These are phyloP conservation scores for Cheilosia soror DNA, from an alignment of 2,888 invertebrate species.

Conservation along the genomic window DNA sequence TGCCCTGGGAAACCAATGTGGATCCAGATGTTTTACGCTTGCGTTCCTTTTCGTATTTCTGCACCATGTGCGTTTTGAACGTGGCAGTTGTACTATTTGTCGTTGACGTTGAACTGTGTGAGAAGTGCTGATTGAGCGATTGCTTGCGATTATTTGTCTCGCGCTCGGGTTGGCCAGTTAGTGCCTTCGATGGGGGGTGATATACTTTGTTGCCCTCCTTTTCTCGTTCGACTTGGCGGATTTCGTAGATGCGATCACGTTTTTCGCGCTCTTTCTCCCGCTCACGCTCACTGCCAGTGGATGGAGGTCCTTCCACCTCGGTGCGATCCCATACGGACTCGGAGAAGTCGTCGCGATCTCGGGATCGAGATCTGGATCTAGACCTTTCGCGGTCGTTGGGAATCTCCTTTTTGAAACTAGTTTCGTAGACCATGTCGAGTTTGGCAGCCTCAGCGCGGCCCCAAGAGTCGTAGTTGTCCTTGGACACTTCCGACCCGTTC, in stretches of 20 bases:
- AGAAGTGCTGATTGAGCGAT: slow-evolving; percentile 41
- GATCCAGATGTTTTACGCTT: slow-evolving; percentile 91
- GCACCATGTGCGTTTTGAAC: slow-evolving; percentile 89
- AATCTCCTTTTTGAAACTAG: slow-evolving; percentile 81
- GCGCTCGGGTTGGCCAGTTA: slow-evolving; percentile 78
- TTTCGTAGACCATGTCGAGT: slow-evolving; percentile 83
- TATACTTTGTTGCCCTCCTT: slow-evolving; percentile 83
- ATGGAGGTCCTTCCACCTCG: slow-evolving; percentile 83
- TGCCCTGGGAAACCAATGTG: slow-evolving; percentile 89
- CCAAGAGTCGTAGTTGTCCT: slow-evolving; percentile 82
- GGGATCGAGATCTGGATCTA: slow-evolving; percentile 82
- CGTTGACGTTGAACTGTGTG: slow-evolving; percentile 63
- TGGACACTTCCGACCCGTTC: slow-evolving; percentile 81
- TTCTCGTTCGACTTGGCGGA: slow-evolving; percentile 83
- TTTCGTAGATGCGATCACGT: slow-evolving; percentile 83
- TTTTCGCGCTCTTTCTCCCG: slow-evolving; percentile 83
- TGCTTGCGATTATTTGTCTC: slow-evolving; percentile 55
- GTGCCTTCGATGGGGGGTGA: slow-evolving; percentile 82
- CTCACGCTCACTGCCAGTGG: slow-evolving; percentile 83
- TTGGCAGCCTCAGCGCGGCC: slow-evolving; percentile 84
- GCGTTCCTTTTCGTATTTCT: slow-evolving; percentile 88
- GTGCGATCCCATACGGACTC: slow-evolving; percentile 84
- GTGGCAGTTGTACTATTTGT: slow-evolving; percentile 85
- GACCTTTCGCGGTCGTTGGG: slow-evolving; percentile 82
- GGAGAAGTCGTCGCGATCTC: slow-evolving; percentile 83